Evolutionary conservation across 1,140 invertebrate genomes (phyloP).

Genomic region (Marisa cornuarietis): DNA sequence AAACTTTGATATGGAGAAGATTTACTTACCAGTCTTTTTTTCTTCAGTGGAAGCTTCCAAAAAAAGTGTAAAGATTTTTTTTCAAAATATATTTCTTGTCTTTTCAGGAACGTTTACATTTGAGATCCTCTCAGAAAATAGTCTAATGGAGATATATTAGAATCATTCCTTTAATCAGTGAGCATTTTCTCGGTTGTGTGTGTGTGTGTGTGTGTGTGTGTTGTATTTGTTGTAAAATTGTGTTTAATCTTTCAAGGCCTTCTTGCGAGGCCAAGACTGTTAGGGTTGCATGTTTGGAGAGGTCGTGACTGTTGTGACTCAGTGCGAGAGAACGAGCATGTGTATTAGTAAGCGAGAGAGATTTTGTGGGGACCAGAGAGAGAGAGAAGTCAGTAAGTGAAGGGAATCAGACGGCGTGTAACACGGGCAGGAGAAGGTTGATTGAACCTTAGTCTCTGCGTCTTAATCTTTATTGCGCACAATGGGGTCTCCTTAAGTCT

Average conservation of each 20-base stretch:
- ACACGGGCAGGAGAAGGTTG: neutral
- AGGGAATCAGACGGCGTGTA: neutral
- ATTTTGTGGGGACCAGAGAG: too few species aligned
- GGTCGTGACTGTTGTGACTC: neutral
- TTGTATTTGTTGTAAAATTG: slow-evolving; percentile 6
- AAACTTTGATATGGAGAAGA: too few species aligned
- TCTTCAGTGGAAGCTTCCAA: too few species aligned
- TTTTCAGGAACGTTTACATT: too few species aligned
- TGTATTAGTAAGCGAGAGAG: slow-evolving; percentile 17
- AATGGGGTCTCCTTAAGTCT: too few species aligned
- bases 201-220: slow-evolving; percentile 12
- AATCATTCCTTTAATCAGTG: too few species aligned
- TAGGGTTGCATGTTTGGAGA: neutral
- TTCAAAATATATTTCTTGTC: too few species aligned
- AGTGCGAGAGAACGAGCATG: slow-evolving; percentile 14
- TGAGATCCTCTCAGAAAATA: too few species aligned
- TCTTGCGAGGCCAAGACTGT: neutral
- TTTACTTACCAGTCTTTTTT: too few species aligned
- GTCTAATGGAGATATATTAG: too few species aligned
- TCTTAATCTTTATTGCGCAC: too few species aligned
- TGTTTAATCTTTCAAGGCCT: neutral
- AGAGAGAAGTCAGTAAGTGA: neutral
- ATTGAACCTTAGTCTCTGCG: neutral
- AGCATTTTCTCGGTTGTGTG: neutral
- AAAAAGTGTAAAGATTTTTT: too few species aligned